Evolutionary conservation across 2,113 vertebrate genomes (phyloP).

Genomic region (Lonchura striata): DNA sequence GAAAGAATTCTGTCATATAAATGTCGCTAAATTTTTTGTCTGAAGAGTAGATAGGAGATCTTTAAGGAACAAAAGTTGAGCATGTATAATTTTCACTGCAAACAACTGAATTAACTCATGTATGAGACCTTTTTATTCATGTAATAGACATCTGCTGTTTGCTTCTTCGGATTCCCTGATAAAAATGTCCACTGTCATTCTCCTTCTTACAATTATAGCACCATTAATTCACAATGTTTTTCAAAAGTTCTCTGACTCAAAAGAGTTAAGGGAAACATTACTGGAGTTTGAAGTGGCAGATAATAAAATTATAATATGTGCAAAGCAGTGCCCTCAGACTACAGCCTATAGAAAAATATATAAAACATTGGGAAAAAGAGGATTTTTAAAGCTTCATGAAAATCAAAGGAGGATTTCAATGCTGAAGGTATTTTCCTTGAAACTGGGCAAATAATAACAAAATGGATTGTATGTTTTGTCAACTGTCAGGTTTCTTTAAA

Average conservation of each 20-base stretch:
- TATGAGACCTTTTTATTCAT: neutral
- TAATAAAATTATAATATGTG: neutral
- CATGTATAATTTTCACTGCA: neutral
- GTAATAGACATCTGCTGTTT: neutral
- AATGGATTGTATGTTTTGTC: neutral
- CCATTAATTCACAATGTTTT: neutral
- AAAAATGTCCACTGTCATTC: neutral
- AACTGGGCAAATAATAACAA: neutral
- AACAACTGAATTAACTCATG: neutral
- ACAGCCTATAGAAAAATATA: neutral
- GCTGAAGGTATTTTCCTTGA: neutral
- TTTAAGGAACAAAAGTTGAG: neutral
- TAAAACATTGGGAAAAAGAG: neutral
- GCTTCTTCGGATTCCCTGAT: neutral
- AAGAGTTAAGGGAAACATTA: neutral
- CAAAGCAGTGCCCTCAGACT: neutral
- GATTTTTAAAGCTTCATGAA: neutral
- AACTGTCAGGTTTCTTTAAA: neutral
- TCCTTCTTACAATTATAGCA: neutral
- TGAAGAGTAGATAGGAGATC: neutral
- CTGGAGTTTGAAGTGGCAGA: fast-evolving
- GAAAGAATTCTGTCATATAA: neutral
- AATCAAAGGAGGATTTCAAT: neutral
- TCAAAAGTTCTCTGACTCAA: neutral
- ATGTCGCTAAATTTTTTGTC: neutral